Base-by-base conservation (phyloP, 37 sponge, comb jelly and placozoan species). In the Agelas oroides region DNA sequence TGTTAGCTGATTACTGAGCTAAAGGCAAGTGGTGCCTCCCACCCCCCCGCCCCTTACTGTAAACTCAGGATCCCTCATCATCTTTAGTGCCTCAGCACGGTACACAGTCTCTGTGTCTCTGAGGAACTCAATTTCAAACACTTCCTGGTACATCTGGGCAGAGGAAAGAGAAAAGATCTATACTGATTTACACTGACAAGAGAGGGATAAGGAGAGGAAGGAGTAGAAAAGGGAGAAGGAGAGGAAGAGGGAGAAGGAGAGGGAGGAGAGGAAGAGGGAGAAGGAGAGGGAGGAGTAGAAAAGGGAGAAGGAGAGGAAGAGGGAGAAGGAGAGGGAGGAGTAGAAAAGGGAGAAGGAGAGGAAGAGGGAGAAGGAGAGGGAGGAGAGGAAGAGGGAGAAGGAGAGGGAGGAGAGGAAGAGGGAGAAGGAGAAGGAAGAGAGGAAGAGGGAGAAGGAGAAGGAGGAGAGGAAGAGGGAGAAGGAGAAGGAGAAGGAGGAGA, bases 121-220 rank as follows among this genome's bases (percentile, higher is more conserved):
- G 27, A 96, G 86, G 52, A 96, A 96, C 35, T 79, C 84, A n/a
- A 70, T 39, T 73, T 96, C 96, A 93, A 96, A 96, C 30, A 78
- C 71, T 5, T 79, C 89, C 14, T 84, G 86, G 73, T 95, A 95
- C 69, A 95, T 57, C 87, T 95, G 56, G 19, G 20, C 46, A 46
- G 46, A 46, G 8, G 33, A 56, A 19, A 21, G 76, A 56, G 15
- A 18, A 18, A 18, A 15, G 58, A 56, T 18, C 17, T n/a, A n/a
- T n/a, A n/a, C n/a, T n/a, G n/a, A n/a, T 15, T 56, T 56, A 18
- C 18, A 56, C 18, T 56, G 58, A 19, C 17, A 56, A 15, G 18
- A 56, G 58, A 56, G 58, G 58, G 18, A 56, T 19, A 18, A 56
- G 58, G 18, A 18, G 58, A 21, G 25, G 68, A 21, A 66, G 20